Conservation (phyloP, 2,797 vertebrate species). For the Lates japonicus region DNA sequence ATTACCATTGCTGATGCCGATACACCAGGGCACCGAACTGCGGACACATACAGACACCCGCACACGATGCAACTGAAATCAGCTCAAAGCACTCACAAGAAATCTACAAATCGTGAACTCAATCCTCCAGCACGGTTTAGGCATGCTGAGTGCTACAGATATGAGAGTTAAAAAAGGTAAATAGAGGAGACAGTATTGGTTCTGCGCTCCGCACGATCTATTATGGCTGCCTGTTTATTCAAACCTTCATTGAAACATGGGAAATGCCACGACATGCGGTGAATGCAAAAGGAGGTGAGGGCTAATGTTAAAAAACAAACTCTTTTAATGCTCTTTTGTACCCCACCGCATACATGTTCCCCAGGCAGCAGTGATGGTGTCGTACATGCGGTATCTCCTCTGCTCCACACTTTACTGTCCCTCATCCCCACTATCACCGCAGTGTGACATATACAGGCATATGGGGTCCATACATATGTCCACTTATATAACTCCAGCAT, state of each 20-base stretch:
- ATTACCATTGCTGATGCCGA: constrained; percentile 27
- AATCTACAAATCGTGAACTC: constrained; percentile 37
- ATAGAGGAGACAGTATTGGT: constrained; percentile 33
- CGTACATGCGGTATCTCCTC: constrained; percentile 44
- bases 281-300: constrained; percentile 44
- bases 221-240: constrained; percentile 56
- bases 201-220: constrained; percentile 40
- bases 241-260: constrained; percentile 43
- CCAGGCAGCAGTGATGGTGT: constrained; percentile 39
- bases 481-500: constrained; percentile 22
- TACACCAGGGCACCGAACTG: constrained; percentile 7
- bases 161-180: constrained; percentile 10
- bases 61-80: background rate
- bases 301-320: constrained; percentile 18
- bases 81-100: constrained; percentile 17
- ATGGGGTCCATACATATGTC: constrained; percentile 32
- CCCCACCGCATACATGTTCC: constrained; percentile 41
- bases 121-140: constrained; percentile 37
- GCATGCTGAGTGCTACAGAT: no score
- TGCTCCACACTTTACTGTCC: constrained; percentile 19
- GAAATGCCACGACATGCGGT: constrained; percentile 32
- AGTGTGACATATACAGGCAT: constrained; percentile 28
- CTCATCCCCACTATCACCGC: constrained; percentile 36
- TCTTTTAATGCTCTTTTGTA: constrained; percentile 44
- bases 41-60: background rate